phyloP scores from a whole-genome alignment of 2,888 invertebrate genomes.

The Taphrorychus bicolor region DNA sequence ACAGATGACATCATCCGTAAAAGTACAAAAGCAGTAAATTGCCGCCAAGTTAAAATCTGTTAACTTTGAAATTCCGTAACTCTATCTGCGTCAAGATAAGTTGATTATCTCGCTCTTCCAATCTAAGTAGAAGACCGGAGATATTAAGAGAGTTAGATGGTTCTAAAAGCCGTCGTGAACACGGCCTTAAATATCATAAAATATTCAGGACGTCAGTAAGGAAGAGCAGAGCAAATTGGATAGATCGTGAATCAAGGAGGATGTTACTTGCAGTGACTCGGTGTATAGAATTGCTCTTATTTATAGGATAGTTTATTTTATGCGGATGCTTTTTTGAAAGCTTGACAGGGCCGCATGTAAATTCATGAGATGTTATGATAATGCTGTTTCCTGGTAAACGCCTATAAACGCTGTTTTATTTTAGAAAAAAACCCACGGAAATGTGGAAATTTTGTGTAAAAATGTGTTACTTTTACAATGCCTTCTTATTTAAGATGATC shows the following conservation, averaged over 20 bases:
- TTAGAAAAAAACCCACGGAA: no score
- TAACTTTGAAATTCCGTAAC: slow-evolving; percentile 27
- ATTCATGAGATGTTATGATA: no score
- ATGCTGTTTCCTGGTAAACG: no score
- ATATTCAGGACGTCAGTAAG: slow-evolving; percentile 13
- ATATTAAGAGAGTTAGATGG: slow-evolving; percentile 21
- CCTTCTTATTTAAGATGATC: no score
- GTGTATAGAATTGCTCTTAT: not conserved
- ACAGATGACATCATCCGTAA: slow-evolving; percentile 11
- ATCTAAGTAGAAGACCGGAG: not conserved
- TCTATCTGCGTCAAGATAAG: slow-evolving; percentile 23
- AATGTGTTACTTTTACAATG: no score
- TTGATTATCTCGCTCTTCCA: slow-evolving; percentile 17
- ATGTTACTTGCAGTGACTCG: slow-evolving; percentile 9
- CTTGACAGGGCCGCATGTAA: no score
- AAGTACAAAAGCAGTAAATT: slow-evolving; percentile 21
- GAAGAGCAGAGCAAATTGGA: slow-evolving; percentile 31
- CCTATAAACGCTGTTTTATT: no score
- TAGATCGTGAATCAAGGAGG: slow-evolving; percentile 19
- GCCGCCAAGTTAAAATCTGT: slow-evolving; percentile 26
- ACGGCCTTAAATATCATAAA: slow-evolving; percentile 25
- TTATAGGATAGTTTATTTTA: not conserved
- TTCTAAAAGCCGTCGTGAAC: slow-evolving; percentile 24
- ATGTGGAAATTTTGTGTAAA: no score
- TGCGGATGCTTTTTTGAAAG: not conserved